Base-by-base conservation (phyloP, 2,888 invertebrate genomes). In the Caenorhabditis becei region DNA sequence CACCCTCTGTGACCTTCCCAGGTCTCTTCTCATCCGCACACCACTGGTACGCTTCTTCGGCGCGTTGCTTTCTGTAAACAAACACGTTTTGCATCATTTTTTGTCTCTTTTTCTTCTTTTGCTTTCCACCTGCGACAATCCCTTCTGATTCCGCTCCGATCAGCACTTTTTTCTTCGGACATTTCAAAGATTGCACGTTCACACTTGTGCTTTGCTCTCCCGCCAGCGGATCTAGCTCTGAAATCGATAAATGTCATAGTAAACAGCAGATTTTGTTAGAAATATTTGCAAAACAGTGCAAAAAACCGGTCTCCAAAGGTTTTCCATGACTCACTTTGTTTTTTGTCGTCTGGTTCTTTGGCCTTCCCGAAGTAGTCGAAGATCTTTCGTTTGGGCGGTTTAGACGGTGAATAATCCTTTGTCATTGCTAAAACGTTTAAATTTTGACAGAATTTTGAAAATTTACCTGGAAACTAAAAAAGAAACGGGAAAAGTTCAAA, bases 161-260 rank as follows among this genome's bases (percentile, higher is more conserved):
- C 14, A 67, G 16, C 63, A 74, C 37, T 58, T 62, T 63, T 35
- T 28, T 67, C 56, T 63, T 69, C 26, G 80, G 80, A 53, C 80
- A 80, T 28, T 67, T 72, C 37, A 80, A 18, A 4, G 47, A 11
- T 47, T 74, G 63, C 63, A 74, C 63, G 65, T 65, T 32, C 14
- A 18, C 61, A 24, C 35, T 24, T 20, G 61, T 62, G 61, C 44
- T 63, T 56, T 71, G 71, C 23, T 20, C n/a, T 7, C 20, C 51
- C 18, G 18, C n/a, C n/a, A n/a, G 7, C 23, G 14, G 23, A 7
- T 20, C 51, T 18, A n/a, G 3, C 11, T 70, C 71, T 62, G 71
- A n/a, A 70, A 70, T 61, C 14, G 49, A n/a, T 11, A 20, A 24
- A 10, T 56, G 35, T 35, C 10, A 5, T 35, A 35, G 5, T 5